Conservation (phyloP, 2,888 invertebrate species). For the Melieria crassipennis region DNA sequence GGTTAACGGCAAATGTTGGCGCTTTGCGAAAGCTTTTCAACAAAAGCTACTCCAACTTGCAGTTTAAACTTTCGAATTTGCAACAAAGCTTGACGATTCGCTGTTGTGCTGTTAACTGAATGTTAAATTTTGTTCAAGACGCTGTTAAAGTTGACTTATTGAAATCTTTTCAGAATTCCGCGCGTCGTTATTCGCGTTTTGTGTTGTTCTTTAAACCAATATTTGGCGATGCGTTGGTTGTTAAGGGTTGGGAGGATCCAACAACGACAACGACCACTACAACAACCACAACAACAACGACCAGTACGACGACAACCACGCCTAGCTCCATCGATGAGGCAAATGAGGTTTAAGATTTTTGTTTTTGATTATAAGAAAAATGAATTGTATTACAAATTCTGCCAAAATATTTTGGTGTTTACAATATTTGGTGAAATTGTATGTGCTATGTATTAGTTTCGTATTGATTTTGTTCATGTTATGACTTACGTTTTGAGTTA, state of each 20-base stretch:
- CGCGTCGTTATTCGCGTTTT: slow-evolving; percentile 77
- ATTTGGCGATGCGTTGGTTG: slow-evolving; percentile 77
- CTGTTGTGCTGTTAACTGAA: slow-evolving; percentile 9
- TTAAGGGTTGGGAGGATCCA: slow-evolving; percentile 73
- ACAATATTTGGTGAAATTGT: no score
- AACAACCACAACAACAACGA: slow-evolving; percentile 46
- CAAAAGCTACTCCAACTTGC: neutral
- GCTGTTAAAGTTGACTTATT: neutral
- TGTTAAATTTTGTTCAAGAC: neutral
- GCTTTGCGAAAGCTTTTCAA: neutral
- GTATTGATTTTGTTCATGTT: no score
- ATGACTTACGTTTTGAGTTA: no score
- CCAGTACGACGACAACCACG: slow-evolving; percentile 35
- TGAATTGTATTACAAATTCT: no score
- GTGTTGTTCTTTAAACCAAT: slow-evolving; percentile 79
- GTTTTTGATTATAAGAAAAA: slow-evolving; percentile 5
- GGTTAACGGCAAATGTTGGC: neutral
- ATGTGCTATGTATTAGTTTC: no score
- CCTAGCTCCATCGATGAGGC: slow-evolving; percentile 35
- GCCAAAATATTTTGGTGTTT: no score
- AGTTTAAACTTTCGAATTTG: slow-evolving; percentile 8
- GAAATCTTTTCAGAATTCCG: slow-evolving; percentile 75
- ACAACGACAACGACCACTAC: slow-evolving; percentile 56
- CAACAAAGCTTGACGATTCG: neutral
- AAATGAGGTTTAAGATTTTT: slow-evolving; percentile 44